A percentile compares a stretch with the other conserved stretches of the same genome.
These are phyloP conservation scores for Proisotoma minuta DNA, from an alignment of 2,888 invertebrate species.

Conservation along the genomic window DNA sequence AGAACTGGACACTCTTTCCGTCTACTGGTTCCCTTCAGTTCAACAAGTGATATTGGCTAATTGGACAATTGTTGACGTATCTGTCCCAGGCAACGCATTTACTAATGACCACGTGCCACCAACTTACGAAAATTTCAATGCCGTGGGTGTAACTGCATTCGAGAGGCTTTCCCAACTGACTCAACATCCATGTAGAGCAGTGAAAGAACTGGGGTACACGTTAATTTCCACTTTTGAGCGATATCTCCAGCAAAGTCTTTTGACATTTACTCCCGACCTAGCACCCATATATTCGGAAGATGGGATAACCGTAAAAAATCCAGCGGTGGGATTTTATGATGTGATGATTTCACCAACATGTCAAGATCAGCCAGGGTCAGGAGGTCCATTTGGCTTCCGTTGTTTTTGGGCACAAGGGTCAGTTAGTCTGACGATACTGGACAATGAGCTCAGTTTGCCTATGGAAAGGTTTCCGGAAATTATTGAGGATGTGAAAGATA, in stretches of 20 bases:
- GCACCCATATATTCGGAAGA: neutral
- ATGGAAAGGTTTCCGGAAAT: neutral
- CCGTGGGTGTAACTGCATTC: neutral
- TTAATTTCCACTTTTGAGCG: neutral
- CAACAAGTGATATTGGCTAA: slow-evolving; percentile 3
- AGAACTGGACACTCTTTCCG: slow-evolving; percentile 5
- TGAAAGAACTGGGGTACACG: neutral
- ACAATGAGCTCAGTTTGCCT: neutral
- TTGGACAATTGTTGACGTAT: slow-evolving; percentile 15
- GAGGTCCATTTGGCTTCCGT: no score
- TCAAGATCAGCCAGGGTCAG: neutral
- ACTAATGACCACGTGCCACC: slow-evolving; percentile 9
- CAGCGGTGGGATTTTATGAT: slow-evolving; percentile 4
- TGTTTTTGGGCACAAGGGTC: no score
- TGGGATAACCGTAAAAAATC: neutral
- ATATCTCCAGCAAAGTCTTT: neutral
- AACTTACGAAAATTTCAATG: neutral
- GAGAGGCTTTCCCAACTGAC: neutral
- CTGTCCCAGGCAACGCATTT: slow-evolving; percentile 1
- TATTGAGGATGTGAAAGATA: slow-evolving; percentile 1
- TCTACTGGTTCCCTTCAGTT: slow-evolving; percentile 18
- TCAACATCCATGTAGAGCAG: neutral
- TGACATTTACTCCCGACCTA: neutral
- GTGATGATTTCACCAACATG: neutral
- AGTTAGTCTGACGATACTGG: slow-evolving; percentile 2